Percentiles rank a stretch among this genome's conserved stretches.
phyloP scores from a whole-genome alignment of 2,113 vertebrate species.

The Neofelis nebulosa region DNA sequence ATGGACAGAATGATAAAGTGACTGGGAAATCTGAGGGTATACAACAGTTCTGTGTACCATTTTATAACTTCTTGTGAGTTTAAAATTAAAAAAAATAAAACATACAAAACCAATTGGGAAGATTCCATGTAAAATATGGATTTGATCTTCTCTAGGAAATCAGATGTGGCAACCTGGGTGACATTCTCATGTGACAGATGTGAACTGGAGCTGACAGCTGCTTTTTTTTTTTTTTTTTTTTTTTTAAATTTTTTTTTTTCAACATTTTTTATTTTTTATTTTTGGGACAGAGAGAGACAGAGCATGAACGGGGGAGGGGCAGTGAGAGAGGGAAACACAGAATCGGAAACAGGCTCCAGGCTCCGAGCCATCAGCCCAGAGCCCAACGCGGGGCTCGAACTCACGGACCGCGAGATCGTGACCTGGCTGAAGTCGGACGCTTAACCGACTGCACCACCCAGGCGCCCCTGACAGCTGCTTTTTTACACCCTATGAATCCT shows the following conservation, averaged over 20 bases:
- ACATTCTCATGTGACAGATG: background rate
- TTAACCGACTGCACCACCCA: too few relatives aligned
- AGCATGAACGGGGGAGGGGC: too few relatives aligned
- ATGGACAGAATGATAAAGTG: background rate
- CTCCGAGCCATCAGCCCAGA: too few relatives aligned
- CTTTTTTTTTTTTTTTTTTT: too few relatives aligned
- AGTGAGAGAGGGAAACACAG: too few relatives aligned
- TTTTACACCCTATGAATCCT: background rate
- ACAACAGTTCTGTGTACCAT: background rate
- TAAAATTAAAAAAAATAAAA: background rate
- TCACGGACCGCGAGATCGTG: too few relatives aligned
- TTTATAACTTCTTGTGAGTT: background rate
- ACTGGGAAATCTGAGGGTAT: background rate
- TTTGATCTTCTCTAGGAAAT: background rate
- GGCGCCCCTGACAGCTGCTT: background rate
- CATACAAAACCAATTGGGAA: background rate
- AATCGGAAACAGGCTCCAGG: too few relatives aligned
- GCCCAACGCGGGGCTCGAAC: too few relatives aligned
- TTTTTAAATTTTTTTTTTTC: too few relatives aligned
- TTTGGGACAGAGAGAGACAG: too few relatives aligned
- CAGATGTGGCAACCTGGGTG: background rate
- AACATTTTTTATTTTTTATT: too few relatives aligned
- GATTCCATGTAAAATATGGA: background rate
- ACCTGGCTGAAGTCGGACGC: too few relatives aligned
- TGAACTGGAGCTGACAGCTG: background rate